Evolutionary conservation across 2,888 invertebrate genomes (phyloP).

Genomic region (Melinopterus prodromus): DNA sequence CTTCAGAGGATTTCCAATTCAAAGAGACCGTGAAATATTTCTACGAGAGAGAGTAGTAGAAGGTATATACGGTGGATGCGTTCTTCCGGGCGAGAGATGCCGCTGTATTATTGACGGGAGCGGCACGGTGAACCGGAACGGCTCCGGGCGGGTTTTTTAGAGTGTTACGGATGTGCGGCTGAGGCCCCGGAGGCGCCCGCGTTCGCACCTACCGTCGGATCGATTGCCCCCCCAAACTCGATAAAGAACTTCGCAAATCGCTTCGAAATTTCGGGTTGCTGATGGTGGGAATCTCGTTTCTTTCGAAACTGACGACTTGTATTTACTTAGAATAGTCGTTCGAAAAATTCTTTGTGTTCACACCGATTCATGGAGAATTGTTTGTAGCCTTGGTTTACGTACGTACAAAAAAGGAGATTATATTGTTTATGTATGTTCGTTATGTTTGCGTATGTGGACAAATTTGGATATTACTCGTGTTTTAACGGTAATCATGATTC

Average conservation of each 20-base stretch:
- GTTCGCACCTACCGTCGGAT: neutral
- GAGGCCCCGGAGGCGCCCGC: neutral
- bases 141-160: neutral
- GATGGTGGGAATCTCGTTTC: neutral
- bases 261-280: neutral
- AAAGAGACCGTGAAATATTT: constrained; percentile 4
- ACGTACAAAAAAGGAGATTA: too few species aligned
- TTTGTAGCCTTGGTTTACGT: too few species aligned
- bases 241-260: neutral
- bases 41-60: neutral
- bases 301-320: neutral
- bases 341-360: neutral
- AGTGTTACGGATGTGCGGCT: neutral
- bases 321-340: neutral
- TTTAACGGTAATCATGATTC: too few species aligned
- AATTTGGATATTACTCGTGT: too few species aligned
- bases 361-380: too few species aligned
- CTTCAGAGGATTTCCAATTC: neutral
- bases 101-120: neutral
- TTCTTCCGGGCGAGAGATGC: neutral
- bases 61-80: neutral
- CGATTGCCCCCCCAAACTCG: neutral
- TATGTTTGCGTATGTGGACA: too few species aligned
- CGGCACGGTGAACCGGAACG: neutral
- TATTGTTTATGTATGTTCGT: too few species aligned